Evolutionary conservation across 2,113 vertebrate species (phyloP).

Genomic region (Xiphophorus hellerii): DNA sequence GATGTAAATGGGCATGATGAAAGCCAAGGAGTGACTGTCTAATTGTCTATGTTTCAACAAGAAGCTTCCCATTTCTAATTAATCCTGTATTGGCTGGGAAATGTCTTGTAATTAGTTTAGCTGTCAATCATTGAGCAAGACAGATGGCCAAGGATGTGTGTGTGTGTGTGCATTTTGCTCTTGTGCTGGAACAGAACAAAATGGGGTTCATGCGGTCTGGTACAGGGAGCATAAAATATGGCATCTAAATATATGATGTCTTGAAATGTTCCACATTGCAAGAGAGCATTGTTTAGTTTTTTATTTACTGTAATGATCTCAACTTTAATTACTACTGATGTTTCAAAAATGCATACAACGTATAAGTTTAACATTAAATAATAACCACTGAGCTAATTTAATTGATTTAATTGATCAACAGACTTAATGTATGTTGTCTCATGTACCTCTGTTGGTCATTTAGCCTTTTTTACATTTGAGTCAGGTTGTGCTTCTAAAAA

Average conservation of each 20-base stretch:
- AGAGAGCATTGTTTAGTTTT: neutral
- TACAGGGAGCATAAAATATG: constrained; percentile 1
- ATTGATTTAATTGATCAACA: no score
- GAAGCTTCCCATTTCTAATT: constrained; percentile 43
- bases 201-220: neutral
- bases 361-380: no score
- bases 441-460: no score
- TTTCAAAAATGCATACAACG: neutral
- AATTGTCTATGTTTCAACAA: constrained; percentile 39
- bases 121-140: constrained; percentile 54
- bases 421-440: no score
- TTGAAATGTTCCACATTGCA: neutral
- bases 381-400: no score
- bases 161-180: neutral
- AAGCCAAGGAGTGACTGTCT: constrained; percentile 36
- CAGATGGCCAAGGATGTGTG: constrained; percentile 19
- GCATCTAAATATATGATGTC: neutral
- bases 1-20: constrained; percentile 48
- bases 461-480: no score
- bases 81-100: constrained; percentile 37
- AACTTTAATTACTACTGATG: neutral
- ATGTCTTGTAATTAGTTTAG: constrained; percentile 52
- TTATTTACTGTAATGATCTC: neutral
- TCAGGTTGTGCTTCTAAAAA: no score
- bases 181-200: constrained; percentile 12